Evolutionary conservation across 2,888 invertebrate genomes (phyloP), one percentile per base, ranked within the genome.

Genomic region (Pseudoips prasinana): DNA sequence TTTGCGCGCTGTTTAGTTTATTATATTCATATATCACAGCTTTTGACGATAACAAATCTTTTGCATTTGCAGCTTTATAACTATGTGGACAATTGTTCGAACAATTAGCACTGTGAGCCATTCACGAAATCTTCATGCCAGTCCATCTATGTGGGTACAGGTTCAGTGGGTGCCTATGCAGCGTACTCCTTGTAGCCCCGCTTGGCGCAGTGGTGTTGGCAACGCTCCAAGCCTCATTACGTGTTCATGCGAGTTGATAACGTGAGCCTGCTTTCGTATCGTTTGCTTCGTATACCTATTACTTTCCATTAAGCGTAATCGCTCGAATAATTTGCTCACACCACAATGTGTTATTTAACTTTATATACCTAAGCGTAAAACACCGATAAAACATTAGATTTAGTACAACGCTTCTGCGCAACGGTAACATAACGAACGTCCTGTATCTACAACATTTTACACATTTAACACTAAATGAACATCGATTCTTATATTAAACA

Each of bases 31-130:
- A 87, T 88, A 88, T 88, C 88, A 88, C 88, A 88, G 88, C 87
- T 87, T 88, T 88, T 88, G 88, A 88, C 88, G 88, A 87, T 87
- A 84, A 87, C 85, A 84, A 86, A 87, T 85, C 83, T 86, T 86
- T 87, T 87, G 86, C 88, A 85, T 81, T 86, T 85, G 85, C 79
- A 85, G 86, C 83, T 86, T 81, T 68, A 73, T 44, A 58, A 46
- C 71, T 70, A 63, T 46, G 84, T 79, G 82, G 82, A 83, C 79
- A 73, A 66, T 81, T 73, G 65, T 85, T 81, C 87, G 86, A 87
- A 84, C 87, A 76, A 85, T 79, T 71, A 76, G 70, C 75, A 35
- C 50, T 58, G 58, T 57, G 58, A 63, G 50, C 58, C 46, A n/a
- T 42, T 35, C 44, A 46, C 42, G 39, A 39, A 37, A 39, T 35